phyloP scores from a whole-genome alignment of 2,797 vertebrate genomes.

The Numenius phaeopus region DNA sequence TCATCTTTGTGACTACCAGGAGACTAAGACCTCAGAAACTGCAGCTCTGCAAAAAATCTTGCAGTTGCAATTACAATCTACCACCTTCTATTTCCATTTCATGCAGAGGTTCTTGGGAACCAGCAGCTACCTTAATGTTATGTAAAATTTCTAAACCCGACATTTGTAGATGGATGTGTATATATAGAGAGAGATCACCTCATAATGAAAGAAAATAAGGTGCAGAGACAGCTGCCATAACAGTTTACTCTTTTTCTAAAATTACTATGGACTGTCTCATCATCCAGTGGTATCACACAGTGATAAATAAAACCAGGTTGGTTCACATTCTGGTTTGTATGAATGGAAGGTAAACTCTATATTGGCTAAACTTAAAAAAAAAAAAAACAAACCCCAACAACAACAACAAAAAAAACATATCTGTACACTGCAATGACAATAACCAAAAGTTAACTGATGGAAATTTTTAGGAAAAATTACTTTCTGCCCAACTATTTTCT shows the following conservation, averaged over 20 bases:
- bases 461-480: background rate
- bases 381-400: fast-evolving
- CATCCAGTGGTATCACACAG: background rate
- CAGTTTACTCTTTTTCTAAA: background rate
- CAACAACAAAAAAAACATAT: background rate
- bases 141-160: background rate
- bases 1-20: background rate
- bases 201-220: background rate
- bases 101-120: background rate
- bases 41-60: background rate
- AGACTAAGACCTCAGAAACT: slow-evolving; percentile 7
- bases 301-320: background rate
- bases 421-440: background rate
- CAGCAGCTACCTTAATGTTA: background rate
- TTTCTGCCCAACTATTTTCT: background rate
- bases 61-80: background rate
- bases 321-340: background rate
- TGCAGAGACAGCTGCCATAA: background rate
- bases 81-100: background rate
- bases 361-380: background rate
- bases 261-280: background rate
- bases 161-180: background rate
- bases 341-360: background rate
- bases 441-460: background rate
- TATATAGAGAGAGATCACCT: background rate